A percentile compares a stretch with the other conserved stretches of the same genome.
Conservation (phyloP, 2,888 invertebrate genomes). For the Polydrusus cervinus region DNA sequence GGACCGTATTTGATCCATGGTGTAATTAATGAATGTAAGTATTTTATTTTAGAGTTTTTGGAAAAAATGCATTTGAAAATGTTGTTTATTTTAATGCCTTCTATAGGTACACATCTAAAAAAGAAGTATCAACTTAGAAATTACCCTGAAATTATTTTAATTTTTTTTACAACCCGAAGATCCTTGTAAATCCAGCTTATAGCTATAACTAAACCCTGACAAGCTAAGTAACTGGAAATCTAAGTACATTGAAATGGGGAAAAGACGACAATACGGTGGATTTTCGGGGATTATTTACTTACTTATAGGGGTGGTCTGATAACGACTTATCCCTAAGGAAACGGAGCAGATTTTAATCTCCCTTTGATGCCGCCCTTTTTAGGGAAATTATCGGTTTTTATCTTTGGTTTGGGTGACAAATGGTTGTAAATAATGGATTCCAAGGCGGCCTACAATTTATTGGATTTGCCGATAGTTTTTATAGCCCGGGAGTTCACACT, state of each 20-base stretch:
- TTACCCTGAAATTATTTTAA: too few relatives aligned
- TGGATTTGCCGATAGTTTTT: not conserved
- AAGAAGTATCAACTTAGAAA: too few relatives aligned
- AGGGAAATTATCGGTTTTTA: slow-evolving; percentile 21
- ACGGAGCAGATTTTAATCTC: slow-evolving; percentile 17
- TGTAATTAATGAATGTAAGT: too few relatives aligned
- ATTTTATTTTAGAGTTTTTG: too few relatives aligned
- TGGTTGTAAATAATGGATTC: slow-evolving; percentile 4
- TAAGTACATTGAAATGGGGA: slow-evolving; percentile 33
- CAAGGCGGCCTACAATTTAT: not conserved
- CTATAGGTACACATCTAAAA: too few relatives aligned
- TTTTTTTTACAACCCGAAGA: too few relatives aligned
- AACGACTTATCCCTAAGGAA: slow-evolving; percentile 24
- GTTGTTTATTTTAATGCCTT: too few relatives aligned
- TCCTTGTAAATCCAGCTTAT: not conserved
- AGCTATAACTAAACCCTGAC: not conserved
- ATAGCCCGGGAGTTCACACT: too few relatives aligned
- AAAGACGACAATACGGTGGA: slow-evolving; percentile 31
- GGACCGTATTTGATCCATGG: too few relatives aligned
- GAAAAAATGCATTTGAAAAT: too few relatives aligned
- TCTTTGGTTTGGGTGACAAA: slow-evolving; percentile 14
- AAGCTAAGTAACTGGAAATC: slow-evolving; percentile 1
- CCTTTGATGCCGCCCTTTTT: not conserved
- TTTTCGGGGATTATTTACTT: slow-evolving; percentile 39
- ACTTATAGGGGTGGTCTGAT: slow-evolving; percentile 32